Conservation (phyloP, 2,113 vertebrate species). For the Chascanopsetta lugubris region DNA sequence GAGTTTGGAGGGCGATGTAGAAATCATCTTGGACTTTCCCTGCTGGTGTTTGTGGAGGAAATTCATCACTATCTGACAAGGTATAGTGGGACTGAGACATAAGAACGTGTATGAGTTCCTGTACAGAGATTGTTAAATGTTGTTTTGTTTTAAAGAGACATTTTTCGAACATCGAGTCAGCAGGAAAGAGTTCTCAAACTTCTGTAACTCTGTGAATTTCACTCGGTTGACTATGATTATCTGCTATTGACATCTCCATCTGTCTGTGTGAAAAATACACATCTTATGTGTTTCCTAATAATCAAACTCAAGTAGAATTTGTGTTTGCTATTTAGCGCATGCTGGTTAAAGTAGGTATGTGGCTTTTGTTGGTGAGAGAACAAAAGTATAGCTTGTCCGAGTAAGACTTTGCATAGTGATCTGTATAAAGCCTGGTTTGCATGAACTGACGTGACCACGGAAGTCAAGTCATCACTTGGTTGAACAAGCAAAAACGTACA, state of each 20-base stretch:
- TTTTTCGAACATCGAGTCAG: no score
- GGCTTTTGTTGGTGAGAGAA: not conserved
- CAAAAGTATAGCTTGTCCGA: not conserved
- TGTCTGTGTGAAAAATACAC: not conserved
- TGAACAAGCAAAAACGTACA: constrained; percentile 30
- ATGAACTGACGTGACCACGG: constrained; percentile 35
- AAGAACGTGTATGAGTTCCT: no score
- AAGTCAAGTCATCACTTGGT: constrained; percentile 16
- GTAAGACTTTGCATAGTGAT: constrained; percentile 49
- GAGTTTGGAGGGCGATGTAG: not conserved
- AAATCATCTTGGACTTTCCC: constrained; percentile 1
- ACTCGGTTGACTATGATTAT: not conserved
- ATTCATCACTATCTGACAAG: not conserved
- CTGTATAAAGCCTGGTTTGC: constrained; percentile 56
- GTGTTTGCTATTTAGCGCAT: no score
- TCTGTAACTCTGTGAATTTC: not conserved
- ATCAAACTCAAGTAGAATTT: not conserved
- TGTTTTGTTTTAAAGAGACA: not conserved
- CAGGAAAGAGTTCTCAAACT: not conserved
- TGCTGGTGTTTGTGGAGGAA: not conserved
- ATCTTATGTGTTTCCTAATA: not conserved
- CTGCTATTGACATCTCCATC: not conserved
- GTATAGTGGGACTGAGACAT: not conserved
- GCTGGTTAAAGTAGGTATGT: not conserved
- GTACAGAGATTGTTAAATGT: no score